A percentile compares a stretch with the other conserved stretches of the same genome.
Evolutionary conservation across 2,113 vertebrate genomes (phyloP).

Genomic region (Tonatia bakeri): DNA sequence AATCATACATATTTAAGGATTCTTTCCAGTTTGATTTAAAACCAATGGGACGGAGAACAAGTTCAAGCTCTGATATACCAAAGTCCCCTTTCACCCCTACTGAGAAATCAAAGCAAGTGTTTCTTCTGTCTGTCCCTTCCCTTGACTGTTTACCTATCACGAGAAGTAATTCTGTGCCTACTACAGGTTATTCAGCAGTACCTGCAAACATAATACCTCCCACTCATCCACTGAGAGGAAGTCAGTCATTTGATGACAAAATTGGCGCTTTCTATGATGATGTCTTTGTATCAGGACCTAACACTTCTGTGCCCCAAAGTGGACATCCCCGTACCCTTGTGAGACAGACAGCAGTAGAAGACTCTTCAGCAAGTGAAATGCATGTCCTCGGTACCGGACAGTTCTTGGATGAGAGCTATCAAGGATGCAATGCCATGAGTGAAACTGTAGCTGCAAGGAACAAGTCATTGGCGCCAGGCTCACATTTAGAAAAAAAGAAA

Average conservation of each 20-base stretch:
- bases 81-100: constrained; percentile 98
- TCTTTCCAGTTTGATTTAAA: constrained; percentile 99
- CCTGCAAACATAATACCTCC: constrained; percentile 88
- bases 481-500: constrained; percentile 89
- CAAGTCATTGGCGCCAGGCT: constrained; percentile 85
- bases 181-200: constrained; percentile 91
- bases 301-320: constrained; percentile 85
- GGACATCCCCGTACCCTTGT: constrained; percentile 92
- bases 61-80: constrained; percentile 98
- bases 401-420: constrained; percentile 89
- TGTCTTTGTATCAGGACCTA: constrained; percentile 92
- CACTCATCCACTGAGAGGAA: constrained; percentile 90
- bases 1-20: constrained; percentile 99
- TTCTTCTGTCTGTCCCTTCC: constrained; percentile 95
- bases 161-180: constrained; percentile 98
- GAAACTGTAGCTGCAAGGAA: constrained; percentile 85
- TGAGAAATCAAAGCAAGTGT: constrained; percentile 96
- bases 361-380: constrained; percentile 87
- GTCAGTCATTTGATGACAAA: constrained; percentile 98
- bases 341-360: constrained; percentile 94
- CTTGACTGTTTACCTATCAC: constrained; percentile 98
- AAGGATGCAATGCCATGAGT: constrained; percentile 78
- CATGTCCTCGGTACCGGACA: constrained; percentile 83
- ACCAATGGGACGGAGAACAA: constrained; percentile 94
- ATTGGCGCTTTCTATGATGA: constrained; percentile 91